Evolutionary conservation across 2,888 invertebrate genomes (phyloP), one percentile per base, ranked within the genome.

Genomic region (Xestia c-nigrum): DNA sequence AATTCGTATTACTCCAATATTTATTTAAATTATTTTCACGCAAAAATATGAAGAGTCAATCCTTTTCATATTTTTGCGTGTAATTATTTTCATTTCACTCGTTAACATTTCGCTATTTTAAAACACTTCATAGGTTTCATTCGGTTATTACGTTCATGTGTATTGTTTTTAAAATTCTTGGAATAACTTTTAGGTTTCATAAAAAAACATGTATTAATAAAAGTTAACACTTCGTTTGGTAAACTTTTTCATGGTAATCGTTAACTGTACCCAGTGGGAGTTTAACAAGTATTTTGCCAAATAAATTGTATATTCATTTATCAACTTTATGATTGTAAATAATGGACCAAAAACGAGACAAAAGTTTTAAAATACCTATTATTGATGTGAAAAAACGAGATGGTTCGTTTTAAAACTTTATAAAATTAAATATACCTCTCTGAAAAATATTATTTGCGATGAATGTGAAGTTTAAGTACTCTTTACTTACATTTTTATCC

Each of bases 11-110:
- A 14, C 19, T 52, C 14, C 16, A 47, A 47, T 57, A 57, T 47
- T 59, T 43, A 9, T 43, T 43, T 7, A 43, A 40, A 6, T 40
- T 40, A 40, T 40, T 40, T 40, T 40, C 6, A 40, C 40, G 6
- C 40, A 40, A 40, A 40, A 40, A 40, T 38, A 38, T 38, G 38
- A 38, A 38, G 38, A 40, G 40, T 40, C 6, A 6, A 40, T 0
- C 46, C 24, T 65, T 9, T 50, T 74, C 40, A 59, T 74, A 65
- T 57, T 74, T 61, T 64, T 55, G 38, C 16, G 12, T n/a, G 38
- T 50, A 64, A 59, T 31, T 47, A 10, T n/a, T 57, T 66, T 59
- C 3, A 3, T 6, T 55, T 24, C n/a, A 50, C 40, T 21, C n/a
- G 5, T 16, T 55, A 50, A 50, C 52, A 21, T 21, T n/a, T n/a